These are phyloP conservation scores for Argyrosomus japonicus DNA, from an alignment of 2,113 vertebrate genomes.

Conservation along the genomic window DNA sequence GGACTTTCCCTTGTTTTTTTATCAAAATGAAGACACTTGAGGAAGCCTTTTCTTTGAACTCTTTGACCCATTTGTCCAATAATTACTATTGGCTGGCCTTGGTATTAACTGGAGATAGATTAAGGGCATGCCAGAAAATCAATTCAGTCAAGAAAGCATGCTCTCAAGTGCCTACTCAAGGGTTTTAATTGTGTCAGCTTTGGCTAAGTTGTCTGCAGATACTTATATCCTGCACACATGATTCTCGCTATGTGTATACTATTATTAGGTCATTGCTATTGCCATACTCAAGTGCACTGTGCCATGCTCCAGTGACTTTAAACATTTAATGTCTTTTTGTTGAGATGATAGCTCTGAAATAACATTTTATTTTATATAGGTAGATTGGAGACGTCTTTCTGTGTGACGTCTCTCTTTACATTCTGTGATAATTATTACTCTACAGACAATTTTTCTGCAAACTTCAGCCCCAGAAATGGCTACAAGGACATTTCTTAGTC, in stretches of 20 bases:
- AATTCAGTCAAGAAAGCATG: constrained; percentile 39
- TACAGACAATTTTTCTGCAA: not conserved
- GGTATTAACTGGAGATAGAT: constrained; percentile 38
- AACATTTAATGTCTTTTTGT: not conserved
- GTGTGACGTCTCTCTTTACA: not conserved
- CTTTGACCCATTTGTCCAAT: constrained; percentile 23
- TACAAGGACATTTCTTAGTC: not conserved
- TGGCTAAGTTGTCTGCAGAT: constrained; percentile 18
- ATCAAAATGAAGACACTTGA: constrained; percentile 17
- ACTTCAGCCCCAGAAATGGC: not conserved
- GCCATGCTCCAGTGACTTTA: too few relatives aligned
- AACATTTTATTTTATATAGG: not conserved
- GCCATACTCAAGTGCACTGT: not conserved
- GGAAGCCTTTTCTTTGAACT: constrained; percentile 30
- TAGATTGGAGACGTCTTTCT: not conserved
- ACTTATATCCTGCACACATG: constrained; percentile 7
- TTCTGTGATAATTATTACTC: not conserved
- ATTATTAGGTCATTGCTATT: not conserved
- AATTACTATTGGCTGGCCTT: constrained; percentile 38
- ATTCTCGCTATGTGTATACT: not conserved
- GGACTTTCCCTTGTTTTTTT: not conserved
- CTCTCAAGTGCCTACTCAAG: constrained; percentile 39
- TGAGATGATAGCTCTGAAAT: not conserved
- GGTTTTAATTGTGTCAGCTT: constrained; percentile 31
- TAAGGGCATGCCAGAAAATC: constrained; percentile 50